Evolutionary conservation across 1,140 invertebrate genomes (phyloP), one percentile per base, ranked within the genome.

Genomic region (Frieseomelitta varia): DNA sequence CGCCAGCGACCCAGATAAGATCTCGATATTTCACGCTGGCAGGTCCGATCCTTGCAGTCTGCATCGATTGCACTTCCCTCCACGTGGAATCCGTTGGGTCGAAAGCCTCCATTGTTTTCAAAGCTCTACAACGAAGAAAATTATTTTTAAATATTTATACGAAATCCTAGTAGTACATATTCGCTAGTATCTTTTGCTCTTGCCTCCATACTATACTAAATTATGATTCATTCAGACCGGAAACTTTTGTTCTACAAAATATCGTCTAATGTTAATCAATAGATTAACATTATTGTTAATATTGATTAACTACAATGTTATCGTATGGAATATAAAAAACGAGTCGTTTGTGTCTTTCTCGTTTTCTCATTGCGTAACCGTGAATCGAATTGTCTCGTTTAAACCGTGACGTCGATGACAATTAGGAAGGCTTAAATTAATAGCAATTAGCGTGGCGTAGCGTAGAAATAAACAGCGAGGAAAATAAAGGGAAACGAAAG

Each of bases 1-100:
- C 96, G 77, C 96, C 96, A n/a, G 96, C 96, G 56, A 96, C 96
- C 96, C 96, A 97, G 90, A 96, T 96, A 82, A 95, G 95, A 89
- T 96, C 95, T 56, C 94, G 92, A 91, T 96, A 96, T 88, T 96
- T 96, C 65, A 94, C 92, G 67, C 94, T 94, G 3, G 95, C 96
- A 21, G 95, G 93, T 4, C 96, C 96, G 92, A 96, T 95, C 69
- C 96, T 94, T 0, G 95, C 95, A 12, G 93, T 92, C 17, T 90
- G 85, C 95, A 97, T 95, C 2, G 96, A 92, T 17, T 95, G 93
- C 75, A 96, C 94, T 88, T 95, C 94, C 78, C 92, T 93, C 96
- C 96, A 96, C 0, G 91, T 92, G 8, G 94, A 94, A 19, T 93
- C 92, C 72, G 93, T 92, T 4, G 96, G 95, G 83, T 96, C 95